Evolutionary conservation across 2,113 vertebrate genomes (phyloP).

Genomic region (Pseudorhombus dupliciocellatus): DNA sequence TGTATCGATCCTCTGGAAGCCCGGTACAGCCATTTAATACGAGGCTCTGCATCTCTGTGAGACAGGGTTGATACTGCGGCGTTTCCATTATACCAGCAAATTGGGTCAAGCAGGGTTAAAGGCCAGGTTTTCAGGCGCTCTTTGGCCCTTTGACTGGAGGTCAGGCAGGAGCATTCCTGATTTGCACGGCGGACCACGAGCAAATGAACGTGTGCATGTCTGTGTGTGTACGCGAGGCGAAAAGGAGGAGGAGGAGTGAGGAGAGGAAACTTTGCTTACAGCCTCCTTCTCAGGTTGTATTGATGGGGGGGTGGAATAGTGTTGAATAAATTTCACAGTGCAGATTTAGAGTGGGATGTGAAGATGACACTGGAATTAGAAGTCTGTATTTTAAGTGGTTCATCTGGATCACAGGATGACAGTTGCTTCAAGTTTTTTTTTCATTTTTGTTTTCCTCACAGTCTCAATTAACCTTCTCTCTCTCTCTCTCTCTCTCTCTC

Average conservation of each 20-base stretch:
- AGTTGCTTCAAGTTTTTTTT: conserved; percentile 54
- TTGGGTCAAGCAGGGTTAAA: conserved; percentile 76
- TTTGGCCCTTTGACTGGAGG: conserved; percentile 69
- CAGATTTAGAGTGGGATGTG: conserved; percentile 78
- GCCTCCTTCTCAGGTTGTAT: conserved; percentile 38
- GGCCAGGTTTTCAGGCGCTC: conserved; percentile 57
- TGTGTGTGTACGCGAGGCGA: conserved; percentile 41
- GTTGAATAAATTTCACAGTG: conserved; percentile 74
- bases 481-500: no score
- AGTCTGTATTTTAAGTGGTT: conserved; percentile 66
- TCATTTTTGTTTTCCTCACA: conserved; percentile 35
- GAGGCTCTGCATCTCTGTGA: conserved; percentile 54
- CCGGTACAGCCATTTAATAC: conserved; percentile 58
- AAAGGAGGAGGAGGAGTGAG: conserved; percentile 51
- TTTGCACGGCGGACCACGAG: conserved; percentile 46
- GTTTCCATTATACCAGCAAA: conserved; percentile 74
- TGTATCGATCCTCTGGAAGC: conserved; percentile 56
- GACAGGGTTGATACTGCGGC: conserved; percentile 62
- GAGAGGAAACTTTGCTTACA: conserved; percentile 57
- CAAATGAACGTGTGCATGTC: conserved; percentile 16
- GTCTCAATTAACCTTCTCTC: conserved; percentile 62
- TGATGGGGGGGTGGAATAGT: conserved; percentile 25
- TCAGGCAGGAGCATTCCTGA: conserved; percentile 35
- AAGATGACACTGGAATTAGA: conserved; percentile 74
- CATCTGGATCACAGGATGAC: conserved; percentile 55